Evolutionary conservation across 2,797 vertebrate genomes (phyloP).

Genomic region (Clarias laeviceps): DNA sequence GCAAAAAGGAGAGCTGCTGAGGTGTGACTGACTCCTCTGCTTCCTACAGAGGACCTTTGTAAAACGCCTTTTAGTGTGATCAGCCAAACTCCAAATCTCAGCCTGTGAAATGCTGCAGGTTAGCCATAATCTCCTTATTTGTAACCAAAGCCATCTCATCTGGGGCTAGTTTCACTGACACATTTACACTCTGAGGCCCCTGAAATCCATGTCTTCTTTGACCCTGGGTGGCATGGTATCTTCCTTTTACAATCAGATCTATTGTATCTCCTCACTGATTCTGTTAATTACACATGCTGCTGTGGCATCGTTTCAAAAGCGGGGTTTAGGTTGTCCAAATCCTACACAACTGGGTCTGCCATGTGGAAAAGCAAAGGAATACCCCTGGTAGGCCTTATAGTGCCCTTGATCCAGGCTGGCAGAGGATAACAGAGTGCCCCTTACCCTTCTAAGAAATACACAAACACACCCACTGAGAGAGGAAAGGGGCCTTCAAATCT

Average conservation of each 20-base stretch:
- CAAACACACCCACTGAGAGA: conserved; percentile 51
- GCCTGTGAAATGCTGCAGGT: conserved; percentile 68
- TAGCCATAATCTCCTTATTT: conserved; percentile 79
- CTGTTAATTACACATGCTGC: conserved; percentile 61
- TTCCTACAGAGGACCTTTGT: conserved; percentile 52
- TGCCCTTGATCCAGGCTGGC: conserved; percentile 55
- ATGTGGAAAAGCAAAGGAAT: conserved; percentile 65
- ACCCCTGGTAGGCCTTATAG: conserved; percentile 56
- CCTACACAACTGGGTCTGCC: conserved; percentile 63
- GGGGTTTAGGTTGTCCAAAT: conserved; percentile 54
- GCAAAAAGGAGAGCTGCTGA: conserved; percentile 31
- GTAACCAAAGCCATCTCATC: conserved; percentile 72
- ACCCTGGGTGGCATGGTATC: conserved; percentile 56
- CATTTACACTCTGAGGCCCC: conserved; percentile 40
- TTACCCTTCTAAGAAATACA: conserved; percentile 46
- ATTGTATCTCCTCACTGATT: conserved; percentile 55
- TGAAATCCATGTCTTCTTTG: conserved; percentile 55
- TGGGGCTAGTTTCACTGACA: conserved; percentile 50
- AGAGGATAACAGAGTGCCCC: conserved; percentile 53
- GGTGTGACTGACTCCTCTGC: conserved; percentile 39
- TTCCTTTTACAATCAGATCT: conserved; percentile 50
- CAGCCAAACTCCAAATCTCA: conserved; percentile 63
- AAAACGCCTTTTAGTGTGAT: conserved; percentile 59
- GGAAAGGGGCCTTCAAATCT: conserved; percentile 58
- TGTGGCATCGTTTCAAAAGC: conserved; percentile 47